Percentiles rank a stretch among this genome's conserved stretches.
Conservation (phyloP, 2,113 vertebrate species). For the Hippopotamus amphibius region DNA sequence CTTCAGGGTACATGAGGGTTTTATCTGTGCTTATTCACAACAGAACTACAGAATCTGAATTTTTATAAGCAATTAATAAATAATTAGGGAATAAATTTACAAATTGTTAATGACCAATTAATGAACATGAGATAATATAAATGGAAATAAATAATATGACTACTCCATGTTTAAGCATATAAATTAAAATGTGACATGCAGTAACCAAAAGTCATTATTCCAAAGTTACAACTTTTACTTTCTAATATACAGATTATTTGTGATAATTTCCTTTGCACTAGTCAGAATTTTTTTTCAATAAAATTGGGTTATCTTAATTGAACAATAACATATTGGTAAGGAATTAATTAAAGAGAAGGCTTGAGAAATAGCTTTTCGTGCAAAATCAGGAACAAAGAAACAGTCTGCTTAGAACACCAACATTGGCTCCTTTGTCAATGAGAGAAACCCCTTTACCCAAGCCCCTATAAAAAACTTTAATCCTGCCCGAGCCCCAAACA, state of each 20-base stretch:
- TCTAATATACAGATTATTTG: neutral
- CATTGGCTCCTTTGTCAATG: neutral
- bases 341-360: neutral
- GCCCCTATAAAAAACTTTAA: neutral
- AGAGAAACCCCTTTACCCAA: neutral
- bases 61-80: neutral
- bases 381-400: neutral
- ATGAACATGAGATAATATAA: neutral
- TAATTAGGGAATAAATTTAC: neutral
- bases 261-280: neutral
- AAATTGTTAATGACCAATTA: neutral
- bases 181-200: neutral
- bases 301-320: neutral
- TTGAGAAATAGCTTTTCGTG: neutral
- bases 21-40: neutral
- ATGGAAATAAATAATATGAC: neutral
- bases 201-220: neutral
- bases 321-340: neutral
- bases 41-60: neutral
- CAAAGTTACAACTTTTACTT: neutral
- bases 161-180: neutral
- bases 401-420: neutral
- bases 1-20: neutral
- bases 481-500: neutral
- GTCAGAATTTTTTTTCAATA: neutral